A percentile compares a stretch with the other conserved stretches of the same genome.
phyloP scores from a whole-genome alignment of 2,113 vertebrate genomes.

The Rhadina sibilatrix region DNA sequence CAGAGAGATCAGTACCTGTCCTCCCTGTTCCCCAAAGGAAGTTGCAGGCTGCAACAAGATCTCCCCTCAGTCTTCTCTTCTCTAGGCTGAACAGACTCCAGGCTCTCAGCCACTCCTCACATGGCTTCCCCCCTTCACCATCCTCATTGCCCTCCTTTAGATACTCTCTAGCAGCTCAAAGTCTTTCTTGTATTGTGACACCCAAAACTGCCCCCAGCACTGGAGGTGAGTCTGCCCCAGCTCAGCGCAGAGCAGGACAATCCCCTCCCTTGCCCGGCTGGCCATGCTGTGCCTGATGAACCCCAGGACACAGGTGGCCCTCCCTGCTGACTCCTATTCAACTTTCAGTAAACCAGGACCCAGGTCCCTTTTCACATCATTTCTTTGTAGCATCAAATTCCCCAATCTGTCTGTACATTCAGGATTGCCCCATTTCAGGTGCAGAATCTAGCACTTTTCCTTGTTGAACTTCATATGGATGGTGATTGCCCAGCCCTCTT shows the following conservation, averaged over 20 bases:
- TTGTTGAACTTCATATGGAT: not conserved
- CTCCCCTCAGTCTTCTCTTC: not conserved
- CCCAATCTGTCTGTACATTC: not conserved
- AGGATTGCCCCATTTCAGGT: not conserved
- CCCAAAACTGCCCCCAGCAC: not conserved
- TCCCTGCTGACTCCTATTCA: not conserved
- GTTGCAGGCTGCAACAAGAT: not conserved
- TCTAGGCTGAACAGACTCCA: not conserved
- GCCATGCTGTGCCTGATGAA: accelerated
- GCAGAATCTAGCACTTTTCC: not conserved
- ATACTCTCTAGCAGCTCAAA: not conserved
- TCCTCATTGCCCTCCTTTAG: not conserved
- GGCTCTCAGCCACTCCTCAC: not conserved
- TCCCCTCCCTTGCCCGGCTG: not conserved
- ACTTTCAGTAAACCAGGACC: not conserved
- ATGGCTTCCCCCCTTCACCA: not conserved
- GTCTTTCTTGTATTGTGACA: not conserved
- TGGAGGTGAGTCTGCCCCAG: not conserved
- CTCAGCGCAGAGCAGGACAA: not conserved
- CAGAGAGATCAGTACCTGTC: not conserved
- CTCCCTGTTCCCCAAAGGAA: not conserved
- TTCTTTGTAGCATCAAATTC: not conserved
- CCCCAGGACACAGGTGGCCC: accelerated
- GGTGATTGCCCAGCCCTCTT: not conserved
- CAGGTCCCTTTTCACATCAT: not conserved